Percentiles rank a stretch among this genome's conserved stretches.
Conservation (phyloP, 1,140 invertebrate genomes). For the Caerostris extrusa region DNA sequence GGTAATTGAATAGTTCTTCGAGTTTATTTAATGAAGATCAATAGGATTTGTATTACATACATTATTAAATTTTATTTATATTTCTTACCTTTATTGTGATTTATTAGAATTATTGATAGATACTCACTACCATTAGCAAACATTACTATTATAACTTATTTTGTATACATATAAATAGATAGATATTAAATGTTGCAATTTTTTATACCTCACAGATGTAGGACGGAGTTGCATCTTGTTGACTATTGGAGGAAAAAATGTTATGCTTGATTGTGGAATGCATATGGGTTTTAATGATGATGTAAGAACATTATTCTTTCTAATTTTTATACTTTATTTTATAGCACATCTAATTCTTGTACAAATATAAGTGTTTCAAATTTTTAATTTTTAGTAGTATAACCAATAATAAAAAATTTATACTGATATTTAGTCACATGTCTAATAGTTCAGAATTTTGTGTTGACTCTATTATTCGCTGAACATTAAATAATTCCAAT, state of each 20-base stretch:
- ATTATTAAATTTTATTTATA: no score
- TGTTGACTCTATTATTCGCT: no score
- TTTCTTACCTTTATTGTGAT: not conserved
- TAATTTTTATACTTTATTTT: conserved; percentile 25
- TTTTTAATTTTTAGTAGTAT: not conserved
- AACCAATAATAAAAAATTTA: no score
- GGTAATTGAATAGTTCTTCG: conserved; percentile 1
- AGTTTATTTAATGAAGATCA: not conserved
- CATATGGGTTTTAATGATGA: conserved; percentile 99
- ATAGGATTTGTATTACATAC: not conserved
- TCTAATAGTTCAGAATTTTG: conserved; percentile 31
- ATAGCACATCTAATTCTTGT: no score
- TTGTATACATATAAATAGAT: no score
- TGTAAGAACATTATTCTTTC: conserved; percentile 80
- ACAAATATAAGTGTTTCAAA: no score
- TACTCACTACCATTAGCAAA: no score
- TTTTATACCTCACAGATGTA: conserved; percentile 87
- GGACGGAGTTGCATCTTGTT: conserved; percentile 98
- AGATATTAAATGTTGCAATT: not conserved
- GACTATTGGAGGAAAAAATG: conserved; percentile 98
- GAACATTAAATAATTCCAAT: no score
- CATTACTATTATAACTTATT: no score
- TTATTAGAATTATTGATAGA: not conserved
- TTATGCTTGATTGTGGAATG: conserved; percentile 99
- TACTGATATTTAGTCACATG: not conserved